Base-by-base conservation (phyloP, 2,888 invertebrate species). In the Cantharis lateralis region DNA sequence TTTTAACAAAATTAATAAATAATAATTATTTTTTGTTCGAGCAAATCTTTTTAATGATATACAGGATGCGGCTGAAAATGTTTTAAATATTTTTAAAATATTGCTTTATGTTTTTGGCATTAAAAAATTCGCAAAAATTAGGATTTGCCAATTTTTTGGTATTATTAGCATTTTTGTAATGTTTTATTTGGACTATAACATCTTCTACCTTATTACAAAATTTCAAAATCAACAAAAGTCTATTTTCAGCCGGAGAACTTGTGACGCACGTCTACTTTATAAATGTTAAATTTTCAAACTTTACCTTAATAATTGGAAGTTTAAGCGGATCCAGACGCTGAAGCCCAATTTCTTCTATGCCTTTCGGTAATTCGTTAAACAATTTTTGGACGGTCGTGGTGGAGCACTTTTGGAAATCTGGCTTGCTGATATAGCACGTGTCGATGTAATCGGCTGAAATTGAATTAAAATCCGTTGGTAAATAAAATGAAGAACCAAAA, bases 371-470 rank as follows among this genome's bases (percentile, higher is more conserved):
- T 79, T 91, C 91, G 83, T 91, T 88, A 84, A 94, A 94, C n/a
- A 94, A 84, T 76, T 89, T 89, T 86, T 94, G 94, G 3, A 94
- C 93, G 48, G 93, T 91, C 76, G 89, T 87, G 10, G 91, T 91
- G 2, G 93, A 93, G 84, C 94, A 94, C 79, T 92, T 92, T 68
- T 91, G 89, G 83, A 94, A 94, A 66, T 85, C 83, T 64, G 91
- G 91, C 82, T 92, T 91, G 80, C 91, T 91, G 84, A 91, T 91
- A 78, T 88, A 87, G 85, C 94, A 94, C 83, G 93, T 92, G 83
- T 91, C 91, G 81, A 94, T 91, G 87, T 92, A 94, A 86, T 90
- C 90, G 78, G 94, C 94, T 94, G 88, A 84, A 91, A 78, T 70
- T 63, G 18, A 48, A 48, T 48, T 32, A n/a, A 48, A 48, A 24